phyloP scores from a whole-genome alignment of 1,140 invertebrate genomes.

The Armadillidium nasatum region DNA sequence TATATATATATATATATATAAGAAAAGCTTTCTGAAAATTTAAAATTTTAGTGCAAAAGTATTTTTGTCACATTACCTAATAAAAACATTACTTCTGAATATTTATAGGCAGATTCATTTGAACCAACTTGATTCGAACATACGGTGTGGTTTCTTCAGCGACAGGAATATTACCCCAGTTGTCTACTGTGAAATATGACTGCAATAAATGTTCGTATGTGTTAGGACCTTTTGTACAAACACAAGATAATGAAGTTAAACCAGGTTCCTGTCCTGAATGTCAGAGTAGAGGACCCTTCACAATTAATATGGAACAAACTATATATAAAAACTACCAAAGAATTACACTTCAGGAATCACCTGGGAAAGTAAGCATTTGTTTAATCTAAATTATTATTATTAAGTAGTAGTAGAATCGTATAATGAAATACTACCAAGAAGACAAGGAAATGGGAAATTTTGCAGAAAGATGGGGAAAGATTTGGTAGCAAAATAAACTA shows the following conservation, averaged over 20 bases:
- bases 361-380: conserved; percentile 57
- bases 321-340: conserved; percentile 98
- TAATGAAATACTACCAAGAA: too few species aligned
- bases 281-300: conserved; percentile 93
- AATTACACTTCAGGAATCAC: conserved; percentile 95
- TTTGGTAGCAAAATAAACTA: too few species aligned
- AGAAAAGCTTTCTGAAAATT: too few species aligned
- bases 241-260: conserved; percentile 86
- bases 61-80: conserved; percentile 23
- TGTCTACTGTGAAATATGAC: conserved; percentile 94
- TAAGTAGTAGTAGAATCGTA: too few species aligned
- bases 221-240: conserved; percentile 92
- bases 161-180: conserved; percentile 91
- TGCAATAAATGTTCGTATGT: conserved; percentile 94
- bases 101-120: conserved; percentile 81
- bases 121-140: conserved; percentile 75
- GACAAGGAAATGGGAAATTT: too few species aligned
- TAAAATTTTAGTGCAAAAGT: too few species aligned
- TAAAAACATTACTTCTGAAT: conserved; percentile 30
- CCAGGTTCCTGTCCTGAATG: conserved; percentile 96
- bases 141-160: conserved; percentile 92
- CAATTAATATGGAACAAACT: conserved; percentile 93
- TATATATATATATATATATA: conserved; percentile 17
- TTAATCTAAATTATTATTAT: background rate
- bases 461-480: too few species aligned